Percentiles rank a stretch among this genome's conserved stretches.
phyloP scores from a whole-genome alignment of 2,888 invertebrate species.

The Hedychridium roseum region DNA sequence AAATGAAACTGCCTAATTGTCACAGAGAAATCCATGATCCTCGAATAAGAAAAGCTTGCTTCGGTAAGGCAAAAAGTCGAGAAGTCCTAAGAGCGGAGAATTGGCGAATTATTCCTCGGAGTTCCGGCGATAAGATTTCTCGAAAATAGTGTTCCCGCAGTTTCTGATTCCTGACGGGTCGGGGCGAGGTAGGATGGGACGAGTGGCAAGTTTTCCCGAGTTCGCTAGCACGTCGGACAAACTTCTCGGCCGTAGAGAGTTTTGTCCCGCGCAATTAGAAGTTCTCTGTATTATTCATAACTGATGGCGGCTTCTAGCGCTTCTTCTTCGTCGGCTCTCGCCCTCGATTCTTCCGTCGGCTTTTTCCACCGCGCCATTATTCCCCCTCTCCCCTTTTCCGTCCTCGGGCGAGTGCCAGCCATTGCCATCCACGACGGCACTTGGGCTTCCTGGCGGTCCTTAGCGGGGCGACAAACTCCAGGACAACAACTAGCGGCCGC shows the following conservation, averaged over 20 bases:
- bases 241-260: conserved; percentile 46
- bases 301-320: conserved; percentile 22
- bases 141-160: no score
- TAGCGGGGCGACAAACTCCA: conserved; percentile 46
- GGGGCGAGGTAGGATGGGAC: conserved; percentile 15
- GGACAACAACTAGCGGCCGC: conserved; percentile 47
- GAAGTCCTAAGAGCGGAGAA: no score
- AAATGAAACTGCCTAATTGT: no score
- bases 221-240: conserved; percentile 30
- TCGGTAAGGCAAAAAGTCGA: no score
- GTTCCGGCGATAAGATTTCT: conserved; percentile 32
- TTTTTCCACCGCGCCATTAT: not conserved
- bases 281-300: conserved; percentile 62
- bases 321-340: conserved; percentile 1
- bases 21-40: no score
- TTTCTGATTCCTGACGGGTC: no score
- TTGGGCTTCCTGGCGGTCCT: conserved; percentile 24
- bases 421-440: conserved; percentile 9
- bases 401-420: not conserved
- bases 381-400: not conserved
- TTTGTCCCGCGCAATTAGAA: conserved; percentile 62
- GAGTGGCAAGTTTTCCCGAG: conserved; percentile 39
- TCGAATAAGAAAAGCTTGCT: no score
- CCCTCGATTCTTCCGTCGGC: not conserved
- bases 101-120: no score